Conservation (phyloP, 2,888 invertebrate genomes). For the Autographa pulchrina region DNA sequence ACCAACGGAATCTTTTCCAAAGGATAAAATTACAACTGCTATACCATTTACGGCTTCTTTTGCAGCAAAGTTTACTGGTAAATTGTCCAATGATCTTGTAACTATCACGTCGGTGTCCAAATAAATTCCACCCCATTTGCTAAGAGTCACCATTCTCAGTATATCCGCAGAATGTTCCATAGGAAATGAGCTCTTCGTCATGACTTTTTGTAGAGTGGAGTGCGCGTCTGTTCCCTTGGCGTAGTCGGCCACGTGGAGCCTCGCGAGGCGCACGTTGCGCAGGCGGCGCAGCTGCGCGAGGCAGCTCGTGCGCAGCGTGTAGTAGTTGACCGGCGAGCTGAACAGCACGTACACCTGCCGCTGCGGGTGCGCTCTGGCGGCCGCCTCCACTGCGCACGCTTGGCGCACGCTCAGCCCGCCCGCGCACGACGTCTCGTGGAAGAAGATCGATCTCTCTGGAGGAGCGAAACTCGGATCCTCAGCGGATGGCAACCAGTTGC, state of each 20-base stretch:
- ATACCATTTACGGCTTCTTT: background rate
- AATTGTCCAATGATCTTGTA: background rate
- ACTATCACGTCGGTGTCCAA: background rate
- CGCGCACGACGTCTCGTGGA: slow-evolving; percentile 91
- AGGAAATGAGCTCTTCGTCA: background rate
- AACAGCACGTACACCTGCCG: slow-evolving; percentile 89
- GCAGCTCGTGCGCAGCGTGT: background rate
- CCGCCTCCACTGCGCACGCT: slow-evolving; percentile 92
- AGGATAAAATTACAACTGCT: background rate
- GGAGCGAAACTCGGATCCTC: slow-evolving; percentile 57
- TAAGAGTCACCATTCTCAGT: background rate
- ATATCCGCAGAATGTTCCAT: background rate
- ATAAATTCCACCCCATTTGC: background rate
- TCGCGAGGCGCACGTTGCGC: background rate
- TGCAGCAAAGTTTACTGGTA: background rate
- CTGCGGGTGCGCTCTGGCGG: slow-evolving; percentile 90
- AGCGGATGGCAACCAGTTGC: slow-evolving; percentile 59
- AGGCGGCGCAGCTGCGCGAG: background rate
- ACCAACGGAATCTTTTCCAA: background rate
- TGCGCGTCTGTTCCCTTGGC: background rate
- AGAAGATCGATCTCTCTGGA: slow-evolving; percentile 89
- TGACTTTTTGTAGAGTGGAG: background rate
- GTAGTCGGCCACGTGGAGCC: background rate
- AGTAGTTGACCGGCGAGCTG: slow-evolving; percentile 38
- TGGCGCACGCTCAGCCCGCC: slow-evolving; percentile 89